These are phyloP conservation scores for Thereva nobilitata DNA, from an alignment of 2,888 invertebrate species.

Conservation along the genomic window DNA sequence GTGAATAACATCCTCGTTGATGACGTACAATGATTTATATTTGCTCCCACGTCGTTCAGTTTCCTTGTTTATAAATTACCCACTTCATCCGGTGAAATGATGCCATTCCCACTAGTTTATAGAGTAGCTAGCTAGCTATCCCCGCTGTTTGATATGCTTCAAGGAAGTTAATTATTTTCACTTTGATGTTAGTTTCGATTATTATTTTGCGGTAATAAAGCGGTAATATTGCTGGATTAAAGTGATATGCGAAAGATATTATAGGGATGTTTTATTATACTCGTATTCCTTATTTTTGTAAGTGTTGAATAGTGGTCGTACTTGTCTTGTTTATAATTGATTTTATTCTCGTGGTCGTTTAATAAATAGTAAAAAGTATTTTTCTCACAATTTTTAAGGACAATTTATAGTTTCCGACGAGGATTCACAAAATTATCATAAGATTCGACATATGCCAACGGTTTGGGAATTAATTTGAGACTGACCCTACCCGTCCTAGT, in stretches of 20 bases:
- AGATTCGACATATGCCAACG: too few relatives aligned
- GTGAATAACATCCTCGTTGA: slow-evolving; percentile 26
- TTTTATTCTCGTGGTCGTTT: too few relatives aligned
- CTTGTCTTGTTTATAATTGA: too few relatives aligned
- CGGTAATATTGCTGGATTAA: background rate
- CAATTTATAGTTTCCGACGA: too few relatives aligned
- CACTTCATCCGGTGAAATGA: slow-evolving; percentile 12
- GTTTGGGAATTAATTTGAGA: too few relatives aligned
- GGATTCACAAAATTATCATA: too few relatives aligned
- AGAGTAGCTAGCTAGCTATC: background rate
- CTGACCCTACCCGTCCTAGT: too few relatives aligned
- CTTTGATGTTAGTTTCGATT: slow-evolving; percentile 35
- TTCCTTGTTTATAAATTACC: slow-evolving; percentile 26
- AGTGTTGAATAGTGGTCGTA: too few relatives aligned
- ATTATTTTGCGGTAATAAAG: slow-evolving; percentile 11
- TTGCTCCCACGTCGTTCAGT: slow-evolving; percentile 33
- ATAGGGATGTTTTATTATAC: background rate
- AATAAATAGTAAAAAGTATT: too few relatives aligned
- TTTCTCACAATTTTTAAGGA: too few relatives aligned
- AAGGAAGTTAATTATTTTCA: slow-evolving; percentile 33
- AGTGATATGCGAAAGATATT: slow-evolving; percentile 4
- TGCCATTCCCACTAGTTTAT: background rate
- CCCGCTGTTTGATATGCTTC: slow-evolving; percentile 17
- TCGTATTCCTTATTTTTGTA: too few relatives aligned
- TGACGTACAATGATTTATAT: slow-evolving; percentile 32